phyloP scores from a whole-genome alignment of 2,797 vertebrate species.

The Hemitrygon akajei region DNA sequence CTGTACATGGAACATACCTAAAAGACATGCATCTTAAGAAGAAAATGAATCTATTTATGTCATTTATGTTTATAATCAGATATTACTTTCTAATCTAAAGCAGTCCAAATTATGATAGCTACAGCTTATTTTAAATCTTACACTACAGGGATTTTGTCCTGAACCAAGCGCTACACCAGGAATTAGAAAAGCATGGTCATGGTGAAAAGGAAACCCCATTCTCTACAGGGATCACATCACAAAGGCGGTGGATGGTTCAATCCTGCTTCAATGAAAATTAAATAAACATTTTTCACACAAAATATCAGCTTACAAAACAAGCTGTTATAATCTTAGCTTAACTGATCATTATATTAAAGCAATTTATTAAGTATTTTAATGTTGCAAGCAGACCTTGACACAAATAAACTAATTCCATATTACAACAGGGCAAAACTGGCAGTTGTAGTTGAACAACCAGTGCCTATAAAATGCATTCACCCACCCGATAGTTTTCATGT shows the following conservation, averaged over 20 bases:
- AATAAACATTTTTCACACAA: not conserved
- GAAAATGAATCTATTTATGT: not conserved
- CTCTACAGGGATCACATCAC: not conserved
- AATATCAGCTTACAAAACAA: not conserved
- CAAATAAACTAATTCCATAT: not conserved
- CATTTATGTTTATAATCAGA: not conserved
- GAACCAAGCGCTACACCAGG: not conserved
- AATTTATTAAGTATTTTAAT: not conserved
- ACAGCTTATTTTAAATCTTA: not conserved
- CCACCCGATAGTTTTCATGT: too few relatives aligned
- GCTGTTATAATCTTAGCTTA: not conserved
- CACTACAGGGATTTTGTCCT: not conserved
- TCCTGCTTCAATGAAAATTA: not conserved
- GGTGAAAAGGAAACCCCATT: not conserved
- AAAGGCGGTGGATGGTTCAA: slow-evolving; percentile 24
- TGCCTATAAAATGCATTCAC: too few relatives aligned
- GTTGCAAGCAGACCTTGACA: not conserved
- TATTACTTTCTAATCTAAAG: not conserved
- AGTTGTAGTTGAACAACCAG: not conserved
- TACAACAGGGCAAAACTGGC: not conserved
- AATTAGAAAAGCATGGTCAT: not conserved
- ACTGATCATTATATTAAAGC: not conserved
- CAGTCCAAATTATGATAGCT: not conserved
- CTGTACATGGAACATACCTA: not conserved
- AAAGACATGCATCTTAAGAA: not conserved